These are phyloP conservation scores for Pseudachorutes palmiensis DNA, from an alignment of 1,140 invertebrate genomes.

Conservation along the genomic window DNA sequence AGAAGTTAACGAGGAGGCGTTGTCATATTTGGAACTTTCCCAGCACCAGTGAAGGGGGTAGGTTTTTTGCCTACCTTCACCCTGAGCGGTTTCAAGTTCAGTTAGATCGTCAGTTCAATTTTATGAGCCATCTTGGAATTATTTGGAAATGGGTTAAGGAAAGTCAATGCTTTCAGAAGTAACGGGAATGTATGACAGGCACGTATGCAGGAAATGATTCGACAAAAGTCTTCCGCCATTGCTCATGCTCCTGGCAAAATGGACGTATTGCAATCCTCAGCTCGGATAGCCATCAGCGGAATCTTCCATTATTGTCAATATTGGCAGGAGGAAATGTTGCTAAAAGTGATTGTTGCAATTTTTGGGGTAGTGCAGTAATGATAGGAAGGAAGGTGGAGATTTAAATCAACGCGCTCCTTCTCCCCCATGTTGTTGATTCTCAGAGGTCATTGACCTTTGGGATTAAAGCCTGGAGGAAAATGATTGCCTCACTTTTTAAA, in stretches of 20 bases:
- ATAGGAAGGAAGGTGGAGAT: no score
- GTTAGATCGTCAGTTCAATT: neutral
- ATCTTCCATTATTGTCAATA: no score
- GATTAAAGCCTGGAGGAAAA: no score
- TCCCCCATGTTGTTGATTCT: no score
- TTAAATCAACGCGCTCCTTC: no score
- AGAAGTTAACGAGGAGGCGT: no score
- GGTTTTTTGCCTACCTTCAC: neutral
- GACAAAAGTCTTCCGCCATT: neutral
- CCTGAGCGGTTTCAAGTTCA: neutral
- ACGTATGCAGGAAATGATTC: neutral
- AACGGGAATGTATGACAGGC: neutral
- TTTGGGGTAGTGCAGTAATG: neutral
- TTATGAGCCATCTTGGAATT: neutral
- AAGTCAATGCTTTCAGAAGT: neutral
- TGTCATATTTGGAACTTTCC: no score
- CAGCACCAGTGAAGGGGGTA: no score
- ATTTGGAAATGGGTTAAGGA: slow-evolving; percentile 9
- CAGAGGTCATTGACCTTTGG: no score
- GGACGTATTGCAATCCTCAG: neutral
- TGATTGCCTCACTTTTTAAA: no score
- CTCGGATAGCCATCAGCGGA: neutral
- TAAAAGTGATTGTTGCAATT: neutral
- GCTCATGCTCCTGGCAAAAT: neutral
- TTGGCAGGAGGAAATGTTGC: no score